Evolutionary conservation across 2,888 invertebrate genomes (phyloP).

Genomic region (Theodoxus fluviatilis): DNA sequence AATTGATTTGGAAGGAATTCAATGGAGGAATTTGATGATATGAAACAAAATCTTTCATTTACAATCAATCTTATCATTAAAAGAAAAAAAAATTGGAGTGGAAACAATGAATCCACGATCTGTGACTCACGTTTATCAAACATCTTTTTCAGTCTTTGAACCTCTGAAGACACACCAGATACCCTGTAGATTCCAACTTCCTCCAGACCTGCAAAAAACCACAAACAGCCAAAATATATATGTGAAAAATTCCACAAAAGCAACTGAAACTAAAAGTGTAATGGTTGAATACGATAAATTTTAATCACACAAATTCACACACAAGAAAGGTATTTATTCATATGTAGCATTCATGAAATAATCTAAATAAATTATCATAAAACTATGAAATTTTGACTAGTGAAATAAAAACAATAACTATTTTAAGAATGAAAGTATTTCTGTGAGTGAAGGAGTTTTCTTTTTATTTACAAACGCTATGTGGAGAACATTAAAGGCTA

Average conservation of each 20-base stretch:
- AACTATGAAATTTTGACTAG: not conserved
- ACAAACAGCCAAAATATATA: not conserved
- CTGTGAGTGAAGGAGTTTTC: not conserved
- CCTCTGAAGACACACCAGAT: constrained; percentile 90
- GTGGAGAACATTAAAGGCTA: constrained; percentile 10
- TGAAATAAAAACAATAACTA: not conserved
- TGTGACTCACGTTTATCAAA: constrained; percentile 86
- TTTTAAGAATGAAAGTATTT: not conserved
- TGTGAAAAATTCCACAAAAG: too few species aligned
- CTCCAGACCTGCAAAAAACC: constrained; percentile 70
- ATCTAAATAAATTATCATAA: not conserved
- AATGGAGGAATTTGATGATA: too few species aligned
- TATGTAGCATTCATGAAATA: not conserved
- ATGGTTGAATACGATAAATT: too few species aligned
- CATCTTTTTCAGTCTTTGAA: constrained; percentile 85
- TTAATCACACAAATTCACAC: too few species aligned
- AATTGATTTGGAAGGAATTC: too few species aligned
- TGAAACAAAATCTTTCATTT: too few species aligned
- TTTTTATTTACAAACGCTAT: not conserved
- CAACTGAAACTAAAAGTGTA: too few species aligned
- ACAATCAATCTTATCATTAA: too few species aligned
- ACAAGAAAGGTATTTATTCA: too few species aligned
- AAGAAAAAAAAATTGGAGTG: too few species aligned
- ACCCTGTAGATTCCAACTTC: constrained; percentile 94
- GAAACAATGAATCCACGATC: too few species aligned